phyloP scores from a whole-genome alignment of 23 tunicate genomes.

The Halocynthia aurantium region DNA sequence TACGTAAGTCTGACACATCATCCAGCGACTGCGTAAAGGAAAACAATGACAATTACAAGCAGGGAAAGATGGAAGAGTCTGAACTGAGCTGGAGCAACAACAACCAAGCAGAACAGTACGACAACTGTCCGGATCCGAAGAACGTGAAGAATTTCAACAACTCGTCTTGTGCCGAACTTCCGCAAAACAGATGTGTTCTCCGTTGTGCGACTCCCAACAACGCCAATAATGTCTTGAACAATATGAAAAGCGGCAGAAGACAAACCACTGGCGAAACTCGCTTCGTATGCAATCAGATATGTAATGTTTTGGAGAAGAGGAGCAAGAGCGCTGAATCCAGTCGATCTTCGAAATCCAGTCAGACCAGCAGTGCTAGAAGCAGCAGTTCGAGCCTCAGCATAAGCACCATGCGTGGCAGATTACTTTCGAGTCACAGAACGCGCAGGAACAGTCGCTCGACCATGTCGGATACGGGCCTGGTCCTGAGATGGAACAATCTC shows the following conservation, averaged over 20 bases:
- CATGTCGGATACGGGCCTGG: conserved; percentile 71
- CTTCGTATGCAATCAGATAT: not conserved
- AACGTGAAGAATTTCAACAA: conserved; percentile 15
- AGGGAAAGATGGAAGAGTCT: not conserved
- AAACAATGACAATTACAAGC: not conserved
- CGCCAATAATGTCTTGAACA: not conserved
- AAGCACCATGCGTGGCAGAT: conserved; percentile 23
- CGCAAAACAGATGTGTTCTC: not conserved
- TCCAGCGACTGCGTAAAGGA: not conserved
- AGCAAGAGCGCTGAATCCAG: conserved; percentile 78
- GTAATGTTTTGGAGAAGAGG: conserved; percentile 12
- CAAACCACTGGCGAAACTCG: not conserved
- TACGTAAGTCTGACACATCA: not conserved
- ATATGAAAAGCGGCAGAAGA: not conserved
- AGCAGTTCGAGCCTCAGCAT: conserved; percentile 59
- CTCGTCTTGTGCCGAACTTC: not conserved
- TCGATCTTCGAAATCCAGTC: conserved; percentile 30
- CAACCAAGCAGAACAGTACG: not conserved
- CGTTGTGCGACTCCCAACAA: not conserved
- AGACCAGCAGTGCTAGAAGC: conserved; percentile 78
- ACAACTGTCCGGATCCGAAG: not conserved
- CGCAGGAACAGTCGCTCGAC: conserved; percentile 64
- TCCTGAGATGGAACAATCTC: conserved; percentile 35
- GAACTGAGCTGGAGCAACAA: too few species aligned
- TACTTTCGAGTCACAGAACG: conserved; percentile 11